phyloP scores from a whole-genome alignment of 2,113 vertebrate genomes.

The Xiphophorus hellerii region DNA sequence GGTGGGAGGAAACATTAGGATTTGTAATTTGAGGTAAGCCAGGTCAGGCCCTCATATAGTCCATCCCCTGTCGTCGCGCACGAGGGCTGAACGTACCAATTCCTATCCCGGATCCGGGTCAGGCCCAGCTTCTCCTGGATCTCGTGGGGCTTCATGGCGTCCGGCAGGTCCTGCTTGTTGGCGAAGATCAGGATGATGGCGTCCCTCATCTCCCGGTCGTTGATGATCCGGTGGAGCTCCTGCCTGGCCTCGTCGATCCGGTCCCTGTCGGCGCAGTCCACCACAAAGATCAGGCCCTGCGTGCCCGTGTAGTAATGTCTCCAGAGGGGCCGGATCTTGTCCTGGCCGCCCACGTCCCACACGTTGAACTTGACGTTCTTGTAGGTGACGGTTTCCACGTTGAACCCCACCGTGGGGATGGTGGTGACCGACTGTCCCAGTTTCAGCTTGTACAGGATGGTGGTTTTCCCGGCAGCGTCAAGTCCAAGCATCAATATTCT shows the following conservation, averaged over 20 bases:
- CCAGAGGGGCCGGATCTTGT: slow-evolving; percentile 98
- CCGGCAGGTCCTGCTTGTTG: slow-evolving; percentile 98
- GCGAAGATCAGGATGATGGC: slow-evolving; percentile 99
- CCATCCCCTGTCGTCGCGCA: slow-evolving; percentile 96
- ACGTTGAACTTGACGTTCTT: slow-evolving; percentile 99
- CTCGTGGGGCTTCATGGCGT: slow-evolving; percentile 99
- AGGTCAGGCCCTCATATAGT: slow-evolving; percentile 98
- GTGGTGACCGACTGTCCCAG: slow-evolving; percentile 98
- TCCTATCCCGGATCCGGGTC: slow-evolving; percentile 97
- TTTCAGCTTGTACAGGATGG: slow-evolving; percentile 98
- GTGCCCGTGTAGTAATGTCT: slow-evolving; percentile 99
- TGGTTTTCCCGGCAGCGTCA: slow-evolving; percentile 98
- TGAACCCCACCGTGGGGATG: slow-evolving; percentile 98
- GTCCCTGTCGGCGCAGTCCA: slow-evolving; percentile 98
- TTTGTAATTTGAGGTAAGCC: slow-evolving; percentile 99
- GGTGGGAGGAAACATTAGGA: slow-evolving; percentile 84
- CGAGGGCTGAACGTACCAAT: slow-evolving; percentile 99
- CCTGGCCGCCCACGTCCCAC: slow-evolving; percentile 98
- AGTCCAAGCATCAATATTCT: slow-evolving; percentile 99
- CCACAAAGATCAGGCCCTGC: slow-evolving; percentile 97
- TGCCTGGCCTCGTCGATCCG: slow-evolving; percentile 96
- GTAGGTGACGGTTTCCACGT: slow-evolving; percentile 98
- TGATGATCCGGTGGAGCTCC: slow-evolving; percentile 98
- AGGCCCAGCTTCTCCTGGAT: slow-evolving; percentile 99
- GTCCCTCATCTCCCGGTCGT: slow-evolving; percentile 98